Evolutionary conservation across 2,113 vertebrate species (phyloP), one percentile per base, ranked within the genome.

Genomic region (Hippocampus zosterae): DNA sequence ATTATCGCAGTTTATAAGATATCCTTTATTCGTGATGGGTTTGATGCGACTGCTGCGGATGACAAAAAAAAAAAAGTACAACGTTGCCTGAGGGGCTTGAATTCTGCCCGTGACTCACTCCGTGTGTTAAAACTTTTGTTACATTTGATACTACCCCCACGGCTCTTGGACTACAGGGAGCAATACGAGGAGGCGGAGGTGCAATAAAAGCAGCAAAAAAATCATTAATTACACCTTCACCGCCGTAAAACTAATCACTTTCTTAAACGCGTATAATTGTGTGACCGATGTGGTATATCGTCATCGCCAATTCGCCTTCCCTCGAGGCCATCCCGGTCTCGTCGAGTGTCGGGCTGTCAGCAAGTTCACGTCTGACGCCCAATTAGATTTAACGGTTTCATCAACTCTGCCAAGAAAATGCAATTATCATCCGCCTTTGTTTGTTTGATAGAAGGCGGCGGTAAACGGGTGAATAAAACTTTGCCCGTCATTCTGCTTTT

Each of bases 211-310:
- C 69, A 79, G 69, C 80, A 44, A 44, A 73, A 75, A 86, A 87
- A 88, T 85, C 73, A 84, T 89, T 86, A 85, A 84, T 88, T 85
- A 89, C 80, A 82, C 84, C 76, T 86, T 83, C 80, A 74, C 84
- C 84, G 80, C 78, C 74, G 75, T 88, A 81, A 80, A 89, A 85
- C 79, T 75, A 89, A 90, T 91, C 84, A 80, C 84, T 84, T 61
- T 78, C 83, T 82, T 84, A 84, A 88, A 80, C 77, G 83, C 84
- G 88, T 87, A 84, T 60, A 60, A 60, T 60, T 15, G 27, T 27
- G n/a, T 65, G 42, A 65, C n/a, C 27, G 63, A 65, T 46, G 63
- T 5, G 63, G 42, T n/a, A n/a, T 12, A 42, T 42, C 25, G 82
- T 87, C 84, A 87, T 88, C 88, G 84, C 74, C 33, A 37, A 7